Percentiles rank a stretch among this genome's conserved stretches.
These are phyloP conservation scores for Aphaenogaster floridana DNA, from an alignment of 1,140 invertebrate species.

Conservation along the genomic window DNA sequence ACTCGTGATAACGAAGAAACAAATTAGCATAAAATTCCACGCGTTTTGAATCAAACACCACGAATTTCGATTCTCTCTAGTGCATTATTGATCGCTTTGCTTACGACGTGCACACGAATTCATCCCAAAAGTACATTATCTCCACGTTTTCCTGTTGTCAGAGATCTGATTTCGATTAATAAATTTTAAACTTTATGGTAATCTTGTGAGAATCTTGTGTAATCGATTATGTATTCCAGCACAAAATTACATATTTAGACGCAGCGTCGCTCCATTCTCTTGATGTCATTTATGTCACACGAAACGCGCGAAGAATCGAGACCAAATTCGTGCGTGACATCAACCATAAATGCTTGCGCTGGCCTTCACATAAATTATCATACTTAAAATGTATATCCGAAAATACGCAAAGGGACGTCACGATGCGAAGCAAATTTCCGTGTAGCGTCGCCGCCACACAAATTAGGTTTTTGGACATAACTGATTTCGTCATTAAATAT, in stretches of 20 bases:
- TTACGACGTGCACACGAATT: background rate
- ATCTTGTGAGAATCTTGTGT: conserved; percentile 23
- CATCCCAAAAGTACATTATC: background rate
- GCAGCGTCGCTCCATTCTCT: conserved; percentile 46
- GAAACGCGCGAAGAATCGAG: conserved; percentile 47
- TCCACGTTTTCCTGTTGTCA: background rate
- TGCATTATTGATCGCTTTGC: background rate
- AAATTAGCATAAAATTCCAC: background rate
- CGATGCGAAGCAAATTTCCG: conserved; percentile 63
- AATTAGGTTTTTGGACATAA: conserved; percentile 59
- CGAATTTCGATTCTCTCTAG: background rate
- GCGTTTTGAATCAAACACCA: background rate
- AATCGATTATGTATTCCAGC: conserved; percentile 69
- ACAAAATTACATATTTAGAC: conserved; percentile 61
- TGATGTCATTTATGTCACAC: conserved; percentile 52
- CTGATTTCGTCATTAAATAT: conserved; percentile 49
- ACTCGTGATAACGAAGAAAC: background rate
- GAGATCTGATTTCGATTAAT: conserved; percentile 42
- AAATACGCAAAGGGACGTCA: conserved; percentile 31
- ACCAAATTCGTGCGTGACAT: conserved; percentile 57
- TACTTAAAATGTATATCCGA: conserved; percentile 60
- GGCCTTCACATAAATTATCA: conserved; percentile 73
- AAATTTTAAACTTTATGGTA: conserved; percentile 33
- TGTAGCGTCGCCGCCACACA: conserved; percentile 14
- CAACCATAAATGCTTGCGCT: conserved; percentile 34